A percentile compares a stretch with the other conserved stretches of the same genome.
These are phyloP conservation scores for Lobophora halterata DNA, from an alignment of 2,888 invertebrate species.

Conservation along the genomic window DNA sequence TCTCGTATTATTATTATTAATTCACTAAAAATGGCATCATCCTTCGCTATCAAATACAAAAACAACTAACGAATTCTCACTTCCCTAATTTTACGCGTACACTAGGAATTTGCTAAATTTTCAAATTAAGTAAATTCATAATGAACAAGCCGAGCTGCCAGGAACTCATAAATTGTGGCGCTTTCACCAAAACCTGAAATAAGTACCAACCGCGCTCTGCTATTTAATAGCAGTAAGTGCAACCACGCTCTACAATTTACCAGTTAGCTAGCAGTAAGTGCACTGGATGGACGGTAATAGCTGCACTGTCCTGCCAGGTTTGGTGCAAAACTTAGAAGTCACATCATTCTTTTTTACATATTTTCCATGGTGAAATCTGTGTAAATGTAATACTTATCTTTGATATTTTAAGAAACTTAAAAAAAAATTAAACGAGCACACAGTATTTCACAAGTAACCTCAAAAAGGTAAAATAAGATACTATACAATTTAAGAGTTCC, in stretches of 20 bases:
- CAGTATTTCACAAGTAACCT: too few species aligned
- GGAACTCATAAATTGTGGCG: conserved; percentile 37
- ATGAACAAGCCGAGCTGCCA: conserved; percentile 30
- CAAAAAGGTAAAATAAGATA: too few species aligned
- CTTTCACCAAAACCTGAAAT: conserved; percentile 30
- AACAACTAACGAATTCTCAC: conserved; percentile 8
- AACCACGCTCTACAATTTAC: neutral
- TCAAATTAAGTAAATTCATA: conserved; percentile 40
- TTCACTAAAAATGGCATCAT: too few species aligned
- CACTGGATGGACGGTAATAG: conserved; percentile 50
- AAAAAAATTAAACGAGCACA: too few species aligned
- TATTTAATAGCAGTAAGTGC: conserved; percentile 41
- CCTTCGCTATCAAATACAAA: too few species aligned
- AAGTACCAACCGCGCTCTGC: conserved; percentile 37
- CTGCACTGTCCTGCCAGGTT: conserved; percentile 28
- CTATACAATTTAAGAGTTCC: too few species aligned
- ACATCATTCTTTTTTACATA: too few species aligned
- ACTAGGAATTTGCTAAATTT: conserved; percentile 36
- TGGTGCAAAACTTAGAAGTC: too few species aligned
- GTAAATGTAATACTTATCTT: too few species aligned
- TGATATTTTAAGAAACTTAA: too few species aligned
- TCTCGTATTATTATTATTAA: too few species aligned
- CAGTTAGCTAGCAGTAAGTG: conserved; percentile 38
- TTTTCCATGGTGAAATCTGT: too few species aligned
- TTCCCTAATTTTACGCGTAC: conserved; percentile 26